A percentile compares a stretch with the other conserved stretches of the same genome.
Conservation (phyloP, 2,113 vertebrate genomes). For the Bufo bufo region DNA sequence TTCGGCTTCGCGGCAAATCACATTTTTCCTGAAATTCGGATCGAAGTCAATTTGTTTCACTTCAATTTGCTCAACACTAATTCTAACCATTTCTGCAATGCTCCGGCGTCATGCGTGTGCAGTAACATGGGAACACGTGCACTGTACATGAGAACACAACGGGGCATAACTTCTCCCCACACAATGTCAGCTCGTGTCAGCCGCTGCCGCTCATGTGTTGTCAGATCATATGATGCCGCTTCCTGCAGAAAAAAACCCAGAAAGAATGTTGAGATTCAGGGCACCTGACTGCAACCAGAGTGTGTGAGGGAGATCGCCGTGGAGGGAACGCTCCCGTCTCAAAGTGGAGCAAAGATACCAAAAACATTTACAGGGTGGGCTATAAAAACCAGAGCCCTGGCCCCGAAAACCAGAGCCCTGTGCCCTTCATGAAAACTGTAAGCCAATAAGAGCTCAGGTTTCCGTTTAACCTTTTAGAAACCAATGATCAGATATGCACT, state of each 20-base stretch:
- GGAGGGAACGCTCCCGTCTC: not conserved
- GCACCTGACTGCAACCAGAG: not conserved
- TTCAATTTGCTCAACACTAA: not conserved
- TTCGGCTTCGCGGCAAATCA: too few relatives aligned
- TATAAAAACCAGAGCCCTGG: too few relatives aligned
- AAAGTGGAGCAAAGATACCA: not conserved
- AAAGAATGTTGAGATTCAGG: not conserved
- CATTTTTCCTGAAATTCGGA: too few relatives aligned
- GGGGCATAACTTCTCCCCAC: constrained; percentile 46
- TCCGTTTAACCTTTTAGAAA: too few relatives aligned
- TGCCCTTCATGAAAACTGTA: too few relatives aligned
- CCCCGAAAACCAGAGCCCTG: too few relatives aligned
- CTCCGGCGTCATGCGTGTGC: too few relatives aligned
- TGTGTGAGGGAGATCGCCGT: not conserved
- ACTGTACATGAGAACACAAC: not conserved
- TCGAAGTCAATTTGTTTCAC: too few relatives aligned
- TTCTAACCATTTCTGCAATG: not conserved
- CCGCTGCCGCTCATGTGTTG: constrained; percentile 80
- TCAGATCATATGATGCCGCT: constrained; percentile 86
- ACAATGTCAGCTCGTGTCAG: constrained; percentile 61
- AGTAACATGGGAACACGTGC: too few relatives aligned
- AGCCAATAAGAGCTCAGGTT: too few relatives aligned
- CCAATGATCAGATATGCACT: too few relatives aligned
- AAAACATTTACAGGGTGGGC: too few relatives aligned
- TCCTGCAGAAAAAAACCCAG: constrained; percentile 60